Base-by-base conservation (phyloP, 2,113 vertebrate genomes). In the Leptodactylus fuscus region DNA sequence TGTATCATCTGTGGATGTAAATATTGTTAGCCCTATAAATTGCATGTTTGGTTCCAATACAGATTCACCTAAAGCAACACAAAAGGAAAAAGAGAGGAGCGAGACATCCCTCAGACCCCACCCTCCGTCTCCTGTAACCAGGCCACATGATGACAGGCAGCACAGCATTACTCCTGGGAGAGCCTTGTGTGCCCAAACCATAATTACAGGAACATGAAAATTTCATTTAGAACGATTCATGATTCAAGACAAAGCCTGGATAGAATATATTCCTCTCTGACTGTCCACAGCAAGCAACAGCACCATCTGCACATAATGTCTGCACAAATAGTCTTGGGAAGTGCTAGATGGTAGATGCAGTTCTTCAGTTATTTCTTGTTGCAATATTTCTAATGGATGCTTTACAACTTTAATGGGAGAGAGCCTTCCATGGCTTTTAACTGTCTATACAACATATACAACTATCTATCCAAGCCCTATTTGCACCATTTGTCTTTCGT, bases 121-220 rank as follows among this genome's bases (percentile, higher is more conserved):
- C 65, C 67, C 67, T 82, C 11, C 48, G 15, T 55, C 65, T 82
- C 34, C 49, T 44, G 48, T 53, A 82, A 73, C 9, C 48, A 71
- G 67, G 67, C n/a, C 81, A 82, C 32, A 82, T 44, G 67, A 41
- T 24, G 34, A 51, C 22, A 53, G 65, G 58, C 80, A 15, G 34
- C 34, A 24, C 32, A 60, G 53, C 24, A 53, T 34, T 24, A 51
- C 62, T 29, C 65, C 36, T 24, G 48, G 81, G 67, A 82, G 44
- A 41, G 44, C 65, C 13, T n/a, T 48, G 81, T 55, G 81, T 51
- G 46, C 81, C 32, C 44, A 48, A 41, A 10, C 32, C 51, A 2
- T 73, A 82, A 82, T 71, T 82, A 82, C 46, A 71, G 46, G 79
- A 49, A 71, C 58, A 70, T 55, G 75, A 53, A 32, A 51, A 55